Percentiles rank a stretch among this genome's conserved stretches.
phyloP scores from a whole-genome alignment of 2,888 invertebrate species.

The Chouioia cunea region DNA sequence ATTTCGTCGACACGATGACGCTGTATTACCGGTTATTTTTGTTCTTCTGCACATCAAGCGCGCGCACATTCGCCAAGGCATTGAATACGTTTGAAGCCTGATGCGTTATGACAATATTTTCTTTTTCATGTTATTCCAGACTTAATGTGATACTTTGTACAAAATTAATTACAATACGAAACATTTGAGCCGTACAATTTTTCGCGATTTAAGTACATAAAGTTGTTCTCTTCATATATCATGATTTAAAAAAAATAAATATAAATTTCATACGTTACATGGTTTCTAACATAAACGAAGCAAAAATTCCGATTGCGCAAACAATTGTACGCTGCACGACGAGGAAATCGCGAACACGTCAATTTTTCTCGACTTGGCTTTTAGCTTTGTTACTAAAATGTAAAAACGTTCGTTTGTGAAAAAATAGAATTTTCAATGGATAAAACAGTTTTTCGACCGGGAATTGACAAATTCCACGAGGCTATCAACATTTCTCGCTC shows the following conservation, averaged over 20 bases:
- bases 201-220: constrained; percentile 46
- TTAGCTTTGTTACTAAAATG: constrained; percentile 30
- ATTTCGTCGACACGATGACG: constrained; percentile 37
- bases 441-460: constrained; percentile 40
- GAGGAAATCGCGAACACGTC: constrained; percentile 4
- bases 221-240: constrained; percentile 35
- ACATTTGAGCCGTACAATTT: constrained; percentile 32
- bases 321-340: not conserved
- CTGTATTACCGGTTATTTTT: constrained; percentile 42
- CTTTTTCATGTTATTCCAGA: constrained; percentile 30
- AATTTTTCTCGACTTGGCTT: constrained; percentile 10
- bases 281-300: not conserved
- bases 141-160: constrained; percentile 41
- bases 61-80: constrained; percentile 39
- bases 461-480: constrained; percentile 39
- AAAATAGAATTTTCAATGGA: constrained; percentile 45
- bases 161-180: constrained; percentile 41
- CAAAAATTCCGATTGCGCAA: not conserved
- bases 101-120: constrained; percentile 29
- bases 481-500: constrained; percentile 37
- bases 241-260: constrained; percentile 31
- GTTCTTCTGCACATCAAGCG: constrained; percentile 29
- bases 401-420: constrained; percentile 31
- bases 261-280: not conserved
- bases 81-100: constrained; percentile 45